Base-by-base conservation (phyloP, 2,888 invertebrate species). In the Mesorhabditis spiculigera region DNA sequence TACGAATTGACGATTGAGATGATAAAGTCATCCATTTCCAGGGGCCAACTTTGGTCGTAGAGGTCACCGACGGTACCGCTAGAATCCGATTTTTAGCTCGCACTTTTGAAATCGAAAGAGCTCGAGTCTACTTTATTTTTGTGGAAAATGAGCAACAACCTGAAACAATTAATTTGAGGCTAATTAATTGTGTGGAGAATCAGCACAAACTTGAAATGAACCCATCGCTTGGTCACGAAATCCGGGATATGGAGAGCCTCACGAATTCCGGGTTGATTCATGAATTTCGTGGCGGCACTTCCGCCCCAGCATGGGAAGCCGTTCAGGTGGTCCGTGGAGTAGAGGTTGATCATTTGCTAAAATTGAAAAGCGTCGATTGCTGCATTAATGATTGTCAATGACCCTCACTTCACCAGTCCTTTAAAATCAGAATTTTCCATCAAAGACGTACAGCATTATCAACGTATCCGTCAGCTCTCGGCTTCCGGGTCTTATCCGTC, bases 251-350 rank as follows among this genome's bases (percentile, higher is more conserved):
- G 79, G 6, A 85, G 71, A 13, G 85, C 83, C 16, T 64, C 65
- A 6, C 79, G 69, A n/a, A 86, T 83, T 44, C 78, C 81, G 5
- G 67, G 71, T n/a, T 71, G 68, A 68, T 85, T 84, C 68, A 85
- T 70, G 68, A 82, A 85, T n/a, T 64, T 70, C 5, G 70, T 72
- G 2, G 78, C 50, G 0, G 80, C 81, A 28, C 75, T 75, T 42
- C 73, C 72, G 66, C 76, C 70, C 75, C 80, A 81, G 68, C 85
- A 85, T 6, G 81, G 75, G 71, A 83, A 82, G 43, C 78, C 81
- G 63, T 75, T 76, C 44, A 77, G 75, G 1, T 74, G 75, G 71
- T 82, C 82, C 0, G 81, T 75, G 4, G 82, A 82, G 4, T 69
- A 71, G 42, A 70, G 63, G 68, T 82, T 82, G 28, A 78, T 41